Conservation (phyloP, 2,113 vertebrate species). For the Alaudala cheleensis region DNA sequence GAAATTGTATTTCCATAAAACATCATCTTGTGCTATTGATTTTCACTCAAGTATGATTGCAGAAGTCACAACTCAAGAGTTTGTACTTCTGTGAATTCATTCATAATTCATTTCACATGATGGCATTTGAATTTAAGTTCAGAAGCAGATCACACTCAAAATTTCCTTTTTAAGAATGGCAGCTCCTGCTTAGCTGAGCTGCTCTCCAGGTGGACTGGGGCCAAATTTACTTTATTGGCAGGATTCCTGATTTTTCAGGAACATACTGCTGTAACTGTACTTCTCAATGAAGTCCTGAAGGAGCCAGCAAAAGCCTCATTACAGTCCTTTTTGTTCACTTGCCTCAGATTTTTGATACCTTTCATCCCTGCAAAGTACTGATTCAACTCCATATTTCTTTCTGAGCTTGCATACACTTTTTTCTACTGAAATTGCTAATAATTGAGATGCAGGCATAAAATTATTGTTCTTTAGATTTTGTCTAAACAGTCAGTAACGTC, state of each 20-base stretch:
- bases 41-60: not conserved
- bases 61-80: not conserved
- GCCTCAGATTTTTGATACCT: not conserved
- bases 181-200: not conserved
- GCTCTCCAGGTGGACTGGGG: not conserved
- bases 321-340: not conserved
- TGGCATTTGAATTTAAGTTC: not conserved
- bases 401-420: fast-evolving
- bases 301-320: not conserved
- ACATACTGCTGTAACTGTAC: not conserved
- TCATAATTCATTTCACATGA: not conserved
- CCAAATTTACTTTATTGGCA: not conserved
- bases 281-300: not conserved
- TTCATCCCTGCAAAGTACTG: not conserved
- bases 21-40: not conserved
- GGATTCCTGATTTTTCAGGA: not conserved
- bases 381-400: not conserved
- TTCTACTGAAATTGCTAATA: not conserved
- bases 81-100: not conserved
- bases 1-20: not conserved
- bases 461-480: not conserved
- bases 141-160: not conserved
- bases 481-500: not conserved
- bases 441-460: not conserved
- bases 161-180: not conserved